Percentiles rank a stretch among this genome's conserved stretches.
Evolutionary conservation across 1,140 invertebrate genomes (phyloP).

Genomic region (Colletes gigas): DNA sequence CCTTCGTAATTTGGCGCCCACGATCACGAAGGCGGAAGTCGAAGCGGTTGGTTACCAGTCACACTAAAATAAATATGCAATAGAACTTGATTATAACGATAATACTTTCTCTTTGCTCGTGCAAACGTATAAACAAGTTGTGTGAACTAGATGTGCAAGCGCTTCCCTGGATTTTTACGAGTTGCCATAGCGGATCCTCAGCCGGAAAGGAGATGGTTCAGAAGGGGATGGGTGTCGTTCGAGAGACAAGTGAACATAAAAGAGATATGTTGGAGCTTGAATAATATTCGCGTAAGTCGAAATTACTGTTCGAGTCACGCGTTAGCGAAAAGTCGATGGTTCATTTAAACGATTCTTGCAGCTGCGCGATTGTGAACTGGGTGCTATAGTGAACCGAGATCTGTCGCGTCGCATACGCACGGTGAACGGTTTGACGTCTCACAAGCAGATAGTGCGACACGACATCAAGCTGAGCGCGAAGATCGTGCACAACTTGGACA

Average conservation of each 20-base stretch:
- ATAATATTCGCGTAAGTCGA: constrained; percentile 91
- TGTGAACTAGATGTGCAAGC: constrained; percentile 91
- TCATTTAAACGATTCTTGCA: constrained; percentile 70
- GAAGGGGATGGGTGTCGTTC: constrained; percentile 99
- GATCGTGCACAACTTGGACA: constrained; percentile 97
- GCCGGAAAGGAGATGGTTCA: constrained; percentile 96
- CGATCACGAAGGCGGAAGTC: constrained; percentile 97
- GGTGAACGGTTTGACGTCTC: constrained; percentile 95
- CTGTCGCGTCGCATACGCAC: constrained; percentile 94
- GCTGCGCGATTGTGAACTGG: constrained; percentile 95
- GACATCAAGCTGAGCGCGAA: constrained; percentile 97
- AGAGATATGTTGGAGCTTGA: constrained; percentile 99
- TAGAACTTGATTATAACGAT: too few relatives aligned
- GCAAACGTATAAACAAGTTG: constrained; percentile 26
- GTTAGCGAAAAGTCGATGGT: neutral
- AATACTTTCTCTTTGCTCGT: neutral
- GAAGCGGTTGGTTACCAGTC: constrained; percentile 88
- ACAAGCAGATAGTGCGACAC: constrained; percentile 93
- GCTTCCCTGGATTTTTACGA: constrained; percentile 97
- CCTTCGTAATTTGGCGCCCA: constrained; percentile 95
- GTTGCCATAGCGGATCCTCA: constrained; percentile 98
- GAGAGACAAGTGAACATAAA: constrained; percentile 98
- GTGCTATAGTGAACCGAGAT: constrained; percentile 97
- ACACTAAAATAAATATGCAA: neutral
- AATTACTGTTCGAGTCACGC: neutral